These are phyloP conservation scores for Urocitellus parryii DNA, from an alignment of 2,113 vertebrate genomes.

Conservation along the genomic window DNA sequence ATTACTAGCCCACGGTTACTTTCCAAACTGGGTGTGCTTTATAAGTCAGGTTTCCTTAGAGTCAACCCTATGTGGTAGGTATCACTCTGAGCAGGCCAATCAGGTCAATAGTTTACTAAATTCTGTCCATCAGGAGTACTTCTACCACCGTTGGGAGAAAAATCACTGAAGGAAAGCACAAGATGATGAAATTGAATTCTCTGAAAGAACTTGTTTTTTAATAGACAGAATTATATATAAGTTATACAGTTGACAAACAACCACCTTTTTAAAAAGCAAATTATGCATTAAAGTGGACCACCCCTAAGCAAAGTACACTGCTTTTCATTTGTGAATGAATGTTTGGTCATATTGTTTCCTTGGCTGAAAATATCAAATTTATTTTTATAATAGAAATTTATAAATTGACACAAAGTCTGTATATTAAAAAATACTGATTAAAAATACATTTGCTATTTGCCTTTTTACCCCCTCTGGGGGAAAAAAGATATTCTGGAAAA, in stretches of 20 bases:
- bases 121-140: not conserved
- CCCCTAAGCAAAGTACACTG: slow-evolving; percentile 4
- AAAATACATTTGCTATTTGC: slow-evolving; percentile 39
- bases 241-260: not conserved
- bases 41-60: not conserved
- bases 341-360: slow-evolving; percentile 34
- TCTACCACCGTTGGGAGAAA: not conserved
- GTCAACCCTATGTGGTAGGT: no score
- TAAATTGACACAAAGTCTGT: slow-evolving; percentile 44
- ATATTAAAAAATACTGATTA: slow-evolving; percentile 62
- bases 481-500: not conserved
- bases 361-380: slow-evolving; percentile 17
- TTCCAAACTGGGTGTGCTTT: not conserved
- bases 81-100: no score
- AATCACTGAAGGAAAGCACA: not conserved
- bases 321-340: slow-evolving; percentile 28
- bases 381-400: slow-evolving; percentile 48
- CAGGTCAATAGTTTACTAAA: not conserved
- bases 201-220: slow-evolving; percentile 2
- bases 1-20: not conserved
- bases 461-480: not conserved
- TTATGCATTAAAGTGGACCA: slow-evolving; percentile 11
- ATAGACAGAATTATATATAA: not conserved
- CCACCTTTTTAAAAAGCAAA: slow-evolving; percentile 57
- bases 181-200: slow-evolving; percentile 18